These are phyloP conservation scores for Notolabrus celidotus DNA, from an alignment of 2,797 vertebrate genomes.

Conservation along the genomic window DNA sequence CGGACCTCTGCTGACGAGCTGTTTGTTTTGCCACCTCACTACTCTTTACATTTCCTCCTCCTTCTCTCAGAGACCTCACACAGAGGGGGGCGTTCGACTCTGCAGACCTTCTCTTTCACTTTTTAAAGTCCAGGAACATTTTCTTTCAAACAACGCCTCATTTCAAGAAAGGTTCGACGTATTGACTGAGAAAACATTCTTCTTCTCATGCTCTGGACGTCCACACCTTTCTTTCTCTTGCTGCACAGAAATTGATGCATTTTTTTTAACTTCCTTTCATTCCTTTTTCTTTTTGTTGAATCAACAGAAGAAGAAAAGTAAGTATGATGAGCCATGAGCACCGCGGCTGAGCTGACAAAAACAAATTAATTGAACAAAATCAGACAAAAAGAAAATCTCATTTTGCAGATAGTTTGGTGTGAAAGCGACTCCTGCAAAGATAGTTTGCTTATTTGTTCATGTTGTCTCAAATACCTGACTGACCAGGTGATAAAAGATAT, in stretches of 20 bases:
- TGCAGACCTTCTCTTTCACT: background rate
- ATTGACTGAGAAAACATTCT: background rate
- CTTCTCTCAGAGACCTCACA: conserved; percentile 4
- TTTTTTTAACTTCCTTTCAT: too few species aligned
- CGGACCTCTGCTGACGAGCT: conserved; percentile 59
- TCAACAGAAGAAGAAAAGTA: background rate
- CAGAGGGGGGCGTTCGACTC: conserved; percentile 13
- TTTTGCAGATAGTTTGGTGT: background rate
- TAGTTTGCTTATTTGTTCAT: background rate
- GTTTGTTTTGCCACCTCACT: conserved; percentile 49
- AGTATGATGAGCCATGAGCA: background rate
- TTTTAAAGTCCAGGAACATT: background rate
- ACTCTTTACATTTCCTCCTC: conserved; percentile 32
- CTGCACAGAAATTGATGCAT: background rate
- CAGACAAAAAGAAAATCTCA: background rate
- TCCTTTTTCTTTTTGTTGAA: background rate
- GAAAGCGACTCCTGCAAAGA: background rate
- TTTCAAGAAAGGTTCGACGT: background rate
- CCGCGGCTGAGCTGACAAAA: background rate
- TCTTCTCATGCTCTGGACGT: background rate
- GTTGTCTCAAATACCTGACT: background rate
- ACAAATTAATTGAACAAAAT: background rate
- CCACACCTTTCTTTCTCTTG: fast-evolving
- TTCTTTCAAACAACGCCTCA: background rate
- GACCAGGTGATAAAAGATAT: conserved; percentile 11